These are phyloP conservation scores for Rotaria macrura DNA, from an alignment of 2,888 invertebrate genomes.

Conservation along the genomic window DNA sequence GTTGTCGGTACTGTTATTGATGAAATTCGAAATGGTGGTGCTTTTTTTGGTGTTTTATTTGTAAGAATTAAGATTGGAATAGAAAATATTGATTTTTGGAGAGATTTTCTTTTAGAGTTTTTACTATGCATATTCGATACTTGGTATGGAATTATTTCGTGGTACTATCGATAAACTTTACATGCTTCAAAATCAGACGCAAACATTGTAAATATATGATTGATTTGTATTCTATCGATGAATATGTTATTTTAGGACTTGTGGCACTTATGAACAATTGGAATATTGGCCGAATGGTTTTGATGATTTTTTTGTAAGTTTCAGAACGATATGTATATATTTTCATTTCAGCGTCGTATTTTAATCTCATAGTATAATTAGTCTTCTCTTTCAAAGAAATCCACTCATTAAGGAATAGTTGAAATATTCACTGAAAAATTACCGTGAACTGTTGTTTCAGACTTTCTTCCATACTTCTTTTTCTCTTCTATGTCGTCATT, in stretches of 20 bases:
- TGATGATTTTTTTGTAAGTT: slow-evolving; percentile 48
- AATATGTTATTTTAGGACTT: slow-evolving; percentile 39
- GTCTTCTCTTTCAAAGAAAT: no score
- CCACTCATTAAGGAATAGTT: no score
- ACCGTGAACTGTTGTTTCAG: no score
- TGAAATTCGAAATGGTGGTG: not conserved
- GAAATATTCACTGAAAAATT: no score
- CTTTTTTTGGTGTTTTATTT: not conserved
- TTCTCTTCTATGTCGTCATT: no score
- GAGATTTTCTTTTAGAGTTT: not conserved
- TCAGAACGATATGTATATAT: no score
- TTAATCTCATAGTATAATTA: no score
- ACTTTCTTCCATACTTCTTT: no score
- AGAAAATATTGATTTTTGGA: no score
- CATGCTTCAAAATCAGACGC: not conserved
- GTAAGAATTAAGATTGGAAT: not conserved
- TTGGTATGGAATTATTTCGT: slow-evolving; percentile 42
- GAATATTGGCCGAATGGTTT: slow-evolving; percentile 49
- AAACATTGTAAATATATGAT: not conserved
- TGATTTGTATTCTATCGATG: not conserved
- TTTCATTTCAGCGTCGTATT: no score
- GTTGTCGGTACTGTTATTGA: not conserved
- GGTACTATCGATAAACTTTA: slow-evolving; percentile 37
- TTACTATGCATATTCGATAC: not conserved
- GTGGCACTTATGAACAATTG: slow-evolving; percentile 38